These are phyloP conservation scores for Anabas testudineus DNA, from an alignment of 2,797 vertebrate genomes.

Conservation along the genomic window DNA sequence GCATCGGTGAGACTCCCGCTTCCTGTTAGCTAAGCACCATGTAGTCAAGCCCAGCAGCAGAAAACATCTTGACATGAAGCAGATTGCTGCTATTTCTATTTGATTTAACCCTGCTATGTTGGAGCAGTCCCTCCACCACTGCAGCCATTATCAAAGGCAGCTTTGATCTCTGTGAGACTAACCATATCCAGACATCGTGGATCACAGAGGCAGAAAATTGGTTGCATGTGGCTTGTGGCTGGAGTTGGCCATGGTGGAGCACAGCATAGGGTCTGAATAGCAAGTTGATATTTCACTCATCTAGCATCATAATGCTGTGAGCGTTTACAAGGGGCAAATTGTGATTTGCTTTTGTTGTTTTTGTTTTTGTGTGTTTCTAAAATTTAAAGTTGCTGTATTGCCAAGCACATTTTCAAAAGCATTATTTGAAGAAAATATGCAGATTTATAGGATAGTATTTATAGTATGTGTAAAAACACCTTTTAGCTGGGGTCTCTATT, in stretches of 20 bases:
- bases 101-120: constrained; percentile 80
- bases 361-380: constrained; percentile 24
- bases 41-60: constrained; percentile 75
- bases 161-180: constrained; percentile 93
- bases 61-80: constrained; percentile 84
- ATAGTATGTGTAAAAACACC: no score
- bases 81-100: constrained; percentile 83
- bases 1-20: constrained; percentile 44
- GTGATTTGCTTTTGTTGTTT: constrained; percentile 8
- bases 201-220: constrained; percentile 90
- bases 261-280: constrained; percentile 73
- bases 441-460: constrained; percentile 28
- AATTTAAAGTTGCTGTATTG: neutral
- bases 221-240: constrained; percentile 92
- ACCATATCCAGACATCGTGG: constrained; percentile 94
- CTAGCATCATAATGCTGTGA: constrained; percentile 62
- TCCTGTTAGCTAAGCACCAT: constrained; percentile 70
- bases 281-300: constrained; percentile 80
- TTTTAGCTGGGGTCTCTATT: constrained; percentile 49
- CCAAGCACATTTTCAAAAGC: neutral
- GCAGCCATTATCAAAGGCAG: constrained; percentile 88
- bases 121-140: constrained; percentile 84
- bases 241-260: constrained; percentile 84
- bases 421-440: constrained; percentile 11
- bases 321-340: constrained; percentile 33